These are phyloP conservation scores for Lampris megalopsis DNA, from an alignment of 2,113 vertebrate genomes.

Conservation along the genomic window DNA sequence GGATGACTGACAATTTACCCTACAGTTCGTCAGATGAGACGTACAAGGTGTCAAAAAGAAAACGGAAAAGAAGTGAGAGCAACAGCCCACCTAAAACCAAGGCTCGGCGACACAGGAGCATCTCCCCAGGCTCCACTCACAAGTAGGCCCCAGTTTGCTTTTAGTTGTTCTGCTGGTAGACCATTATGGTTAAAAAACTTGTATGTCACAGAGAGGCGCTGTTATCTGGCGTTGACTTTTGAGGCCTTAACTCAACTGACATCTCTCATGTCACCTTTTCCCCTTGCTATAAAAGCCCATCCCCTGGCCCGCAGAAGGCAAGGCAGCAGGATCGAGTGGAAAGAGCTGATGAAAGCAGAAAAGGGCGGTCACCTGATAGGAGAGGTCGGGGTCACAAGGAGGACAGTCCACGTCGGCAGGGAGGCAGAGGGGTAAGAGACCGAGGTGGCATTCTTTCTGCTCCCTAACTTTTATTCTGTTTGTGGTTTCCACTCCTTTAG, in stretches of 20 bases:
- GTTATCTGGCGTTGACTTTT: no score
- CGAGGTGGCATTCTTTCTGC: no score
- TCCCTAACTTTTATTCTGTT: no score
- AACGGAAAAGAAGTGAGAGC: constrained; percentile 59
- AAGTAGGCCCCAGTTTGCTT: constrained; percentile 58
- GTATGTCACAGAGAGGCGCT: no score
- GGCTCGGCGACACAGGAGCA: constrained; percentile 47
- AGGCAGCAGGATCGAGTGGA: constrained; percentile 54
- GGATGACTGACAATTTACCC: no score
- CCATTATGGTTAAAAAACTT: no score
- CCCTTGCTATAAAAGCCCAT: constrained; percentile 52
- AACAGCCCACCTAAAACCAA: constrained; percentile 67
- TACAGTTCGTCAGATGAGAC: constrained; percentile 78
- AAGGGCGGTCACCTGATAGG: constrained; percentile 69
- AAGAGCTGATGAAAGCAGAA: constrained; percentile 55
- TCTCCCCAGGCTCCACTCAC: constrained; percentile 72
- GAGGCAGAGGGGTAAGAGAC: constrained; percentile 60
- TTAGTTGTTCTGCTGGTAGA: no score
- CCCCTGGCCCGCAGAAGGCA: constrained; percentile 60
- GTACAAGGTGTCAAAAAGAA: constrained; percentile 67
- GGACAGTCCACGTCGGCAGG: constrained; percentile 50
- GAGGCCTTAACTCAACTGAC: background rate
- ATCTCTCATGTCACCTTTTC: no score
- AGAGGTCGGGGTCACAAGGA: constrained; percentile 59
- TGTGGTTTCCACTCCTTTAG: no score